A percentile compares a stretch with the other conserved stretches of the same genome.
Conservation (phyloP, 2,888 invertebrate genomes). For the Drosophila prolongata region DNA sequence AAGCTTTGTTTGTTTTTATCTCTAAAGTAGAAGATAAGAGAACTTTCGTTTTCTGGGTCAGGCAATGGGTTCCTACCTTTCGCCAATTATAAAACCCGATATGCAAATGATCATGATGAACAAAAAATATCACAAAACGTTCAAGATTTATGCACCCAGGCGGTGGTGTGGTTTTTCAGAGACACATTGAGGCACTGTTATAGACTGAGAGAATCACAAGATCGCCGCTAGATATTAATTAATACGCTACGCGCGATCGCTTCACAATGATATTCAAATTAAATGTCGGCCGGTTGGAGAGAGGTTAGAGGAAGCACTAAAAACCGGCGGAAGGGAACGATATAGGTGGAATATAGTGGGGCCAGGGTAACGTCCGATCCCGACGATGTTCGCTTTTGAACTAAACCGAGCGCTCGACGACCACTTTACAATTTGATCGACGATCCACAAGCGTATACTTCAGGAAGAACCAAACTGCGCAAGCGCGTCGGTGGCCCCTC, state of each 20-base stretch:
- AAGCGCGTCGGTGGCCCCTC: slow-evolving; percentile 35
- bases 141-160: slow-evolving; percentile 29
- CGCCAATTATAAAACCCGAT: slow-evolving; percentile 86
- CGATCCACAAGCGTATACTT: slow-evolving; percentile 2
- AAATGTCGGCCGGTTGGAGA: slow-evolving; percentile 29
- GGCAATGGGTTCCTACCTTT: slow-evolving; percentile 84
- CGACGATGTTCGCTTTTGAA: slow-evolving; percentile 68
- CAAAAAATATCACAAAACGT: slow-evolving; percentile 21
- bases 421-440: slow-evolving; percentile 38
- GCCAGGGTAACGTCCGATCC: slow-evolving; percentile 56
- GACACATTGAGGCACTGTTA: slow-evolving; percentile 35
- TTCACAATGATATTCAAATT: slow-evolving; percentile 57
- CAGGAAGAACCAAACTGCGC: slow-evolving; percentile 21
- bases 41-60: slow-evolving; percentile 49
- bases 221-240: slow-evolving; percentile 44
- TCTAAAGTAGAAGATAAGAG: slow-evolving; percentile 16
- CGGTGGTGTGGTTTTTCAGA: slow-evolving; percentile 15
- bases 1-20: slow-evolving; percentile 1
- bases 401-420: slow-evolving; percentile 67
- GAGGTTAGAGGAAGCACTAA: slow-evolving; percentile 51
- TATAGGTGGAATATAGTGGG: slow-evolving; percentile 1
- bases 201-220: slow-evolving; percentile 41
- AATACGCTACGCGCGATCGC: slow-evolving; percentile 24
- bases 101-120: slow-evolving; percentile 86
- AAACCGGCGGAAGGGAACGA: slow-evolving; percentile 16